phyloP scores from a whole-genome alignment of 2,888 invertebrate genomes.

The Drosophila maculinotata region DNA sequence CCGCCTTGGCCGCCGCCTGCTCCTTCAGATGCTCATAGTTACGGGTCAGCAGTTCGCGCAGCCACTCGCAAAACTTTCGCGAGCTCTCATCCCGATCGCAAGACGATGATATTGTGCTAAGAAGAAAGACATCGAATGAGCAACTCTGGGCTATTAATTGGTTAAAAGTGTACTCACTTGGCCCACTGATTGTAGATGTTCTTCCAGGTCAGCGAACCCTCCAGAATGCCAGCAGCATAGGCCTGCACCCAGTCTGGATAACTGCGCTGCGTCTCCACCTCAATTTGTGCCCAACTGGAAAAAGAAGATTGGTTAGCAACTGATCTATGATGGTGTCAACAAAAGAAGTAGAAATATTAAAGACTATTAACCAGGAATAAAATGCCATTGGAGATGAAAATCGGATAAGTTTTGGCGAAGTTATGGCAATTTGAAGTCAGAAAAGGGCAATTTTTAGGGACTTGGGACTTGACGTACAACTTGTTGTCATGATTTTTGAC shows the following conservation, averaged over 20 bases:
- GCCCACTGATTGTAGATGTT: conserved; percentile 92
- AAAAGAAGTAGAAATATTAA: too few relatives aligned
- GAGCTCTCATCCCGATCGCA: conserved; percentile 84
- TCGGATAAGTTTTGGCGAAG: too few relatives aligned
- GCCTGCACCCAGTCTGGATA: conserved; percentile 93
- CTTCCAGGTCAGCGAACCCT: conserved; percentile 93
- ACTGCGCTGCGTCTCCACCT: conserved; percentile 90
- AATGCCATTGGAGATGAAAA: too few relatives aligned
- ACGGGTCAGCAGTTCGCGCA: conserved; percentile 86
- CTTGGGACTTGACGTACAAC: too few relatives aligned
- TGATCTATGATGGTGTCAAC: too few relatives aligned
- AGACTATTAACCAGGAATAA: too few relatives aligned
- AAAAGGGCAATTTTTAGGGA: too few relatives aligned
- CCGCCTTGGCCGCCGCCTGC: conserved; percentile 88
- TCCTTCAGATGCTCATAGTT: conserved; percentile 89
- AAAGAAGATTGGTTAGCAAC: neutral
- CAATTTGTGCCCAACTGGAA: conserved; percentile 91
- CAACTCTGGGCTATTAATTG: neutral
- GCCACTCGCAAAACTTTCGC: conserved; percentile 84
- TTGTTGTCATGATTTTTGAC: too few relatives aligned
- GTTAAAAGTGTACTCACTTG: conserved; percentile 85
- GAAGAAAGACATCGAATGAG: conserved; percentile 1
- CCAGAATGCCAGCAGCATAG: conserved; percentile 93
- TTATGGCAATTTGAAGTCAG: too few relatives aligned
- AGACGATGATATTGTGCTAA: conserved; percentile 84